Evolutionary conservation across 1,140 invertebrate species (phyloP).

Genomic region (Pseudachorutes palmiensis): DNA sequence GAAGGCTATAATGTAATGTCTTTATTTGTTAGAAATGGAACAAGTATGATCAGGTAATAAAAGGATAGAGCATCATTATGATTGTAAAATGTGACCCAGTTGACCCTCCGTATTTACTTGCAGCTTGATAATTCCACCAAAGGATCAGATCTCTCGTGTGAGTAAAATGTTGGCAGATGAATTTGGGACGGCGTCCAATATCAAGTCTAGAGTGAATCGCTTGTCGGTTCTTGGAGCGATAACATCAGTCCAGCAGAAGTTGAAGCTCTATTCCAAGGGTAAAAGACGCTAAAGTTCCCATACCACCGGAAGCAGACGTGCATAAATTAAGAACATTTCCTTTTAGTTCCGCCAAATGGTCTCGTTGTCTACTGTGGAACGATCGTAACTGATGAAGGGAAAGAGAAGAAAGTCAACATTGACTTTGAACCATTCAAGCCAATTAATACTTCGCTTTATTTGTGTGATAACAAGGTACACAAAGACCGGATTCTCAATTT

Average conservation of each 20-base stretch:
- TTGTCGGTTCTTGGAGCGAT: conserved; percentile 97
- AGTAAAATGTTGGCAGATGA: conserved; percentile 99
- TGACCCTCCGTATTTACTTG: background rate
- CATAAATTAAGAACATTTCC: conserved; percentile 25
- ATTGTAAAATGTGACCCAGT: too few relatives aligned
- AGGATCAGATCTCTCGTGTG: conserved; percentile 97
- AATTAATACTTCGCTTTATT: conserved; percentile 97
- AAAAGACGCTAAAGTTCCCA: conserved; percentile 25
- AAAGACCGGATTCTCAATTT: too few relatives aligned
- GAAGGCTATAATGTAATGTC: too few relatives aligned
- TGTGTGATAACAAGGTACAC: conserved; percentile 99
- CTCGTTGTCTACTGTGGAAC: conserved; percentile 99
- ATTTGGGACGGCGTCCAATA: conserved; percentile 99
- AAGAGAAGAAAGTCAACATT: conserved; percentile 99
- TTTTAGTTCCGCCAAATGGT: conserved; percentile 94
- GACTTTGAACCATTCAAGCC: conserved; percentile 99
- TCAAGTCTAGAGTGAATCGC: conserved; percentile 97
- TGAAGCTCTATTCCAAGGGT: conserved; percentile 99
- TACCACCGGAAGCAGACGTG: too few relatives aligned
- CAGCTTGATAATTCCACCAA: conserved; percentile 91
- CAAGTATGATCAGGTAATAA: conserved; percentile 85
- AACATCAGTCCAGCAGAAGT: conserved; percentile 96
- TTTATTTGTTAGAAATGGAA: conserved; percentile 84
- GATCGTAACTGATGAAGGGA: conserved; percentile 98
- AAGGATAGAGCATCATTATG: too few relatives aligned